Evolutionary conservation across 2,113 vertebrate genomes (phyloP), one percentile per base, ranked within the genome.

Genomic region (Planiliza haematocheilus): DNA sequence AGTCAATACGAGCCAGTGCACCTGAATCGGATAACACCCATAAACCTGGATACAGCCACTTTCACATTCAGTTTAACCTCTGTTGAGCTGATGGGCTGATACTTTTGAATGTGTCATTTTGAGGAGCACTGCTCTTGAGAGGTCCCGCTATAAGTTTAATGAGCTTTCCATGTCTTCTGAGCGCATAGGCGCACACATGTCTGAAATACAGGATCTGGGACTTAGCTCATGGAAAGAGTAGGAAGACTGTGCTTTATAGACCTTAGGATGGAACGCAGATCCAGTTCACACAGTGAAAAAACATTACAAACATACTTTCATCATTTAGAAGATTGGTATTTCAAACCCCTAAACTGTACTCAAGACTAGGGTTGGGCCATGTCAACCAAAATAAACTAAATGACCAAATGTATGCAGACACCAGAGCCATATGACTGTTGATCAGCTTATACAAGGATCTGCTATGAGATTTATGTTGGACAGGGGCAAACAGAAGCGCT

Each of bases 1-100:
- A 13, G 58, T 82, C 66, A 58, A 83, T 84, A 81, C 11, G 56
- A 45, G 70, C 76, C 56, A 36, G 60, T 78, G 37, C 66, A 63
- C 8, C 37, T 70, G 64, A 84, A 74, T 51, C 74, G 39, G 51
- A 81, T 51, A 83, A 79, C 41, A 55, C 43, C 50, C 21, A 48
- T 61, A 63, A 59, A 72, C 62, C 70, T 73, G 36, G 20, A 83
- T 74, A 53, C 21, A 61, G 68, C 59, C 21, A 64, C 68, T 30
- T 42, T 57, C 63, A 50, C 39, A 42, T 49, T 69, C 7, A 42
- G 36, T 75, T 50, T 79, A 79, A 82, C 70, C 67, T 82, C 18
- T 61, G 61, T 57, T 58, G 21, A 21, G 13, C 39, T 56, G 60
- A 59, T 67, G 49, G 65, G 70, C 48, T 10, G 7, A 67, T 42